Base-by-base conservation (phyloP, 1,140 invertebrate species). In the Bombyx mori region DNA sequence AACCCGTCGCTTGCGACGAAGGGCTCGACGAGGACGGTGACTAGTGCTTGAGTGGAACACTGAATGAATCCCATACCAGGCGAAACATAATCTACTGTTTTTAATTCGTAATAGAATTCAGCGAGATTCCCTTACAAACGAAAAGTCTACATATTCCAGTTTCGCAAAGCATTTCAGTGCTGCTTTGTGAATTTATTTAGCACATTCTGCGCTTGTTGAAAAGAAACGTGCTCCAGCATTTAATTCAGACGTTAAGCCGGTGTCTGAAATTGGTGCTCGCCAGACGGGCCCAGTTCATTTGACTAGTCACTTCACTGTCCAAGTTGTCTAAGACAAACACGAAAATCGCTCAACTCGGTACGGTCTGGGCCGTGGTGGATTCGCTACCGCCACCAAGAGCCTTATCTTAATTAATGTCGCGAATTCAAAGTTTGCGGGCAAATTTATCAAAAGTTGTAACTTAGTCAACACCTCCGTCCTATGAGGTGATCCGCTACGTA, bases 311-410 rank as follows among this genome's bases (percentile, higher is more conserved):
- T 75, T 75, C 71, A 73, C 65, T 77, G 77, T 73, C 71, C 73
- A 79, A 82, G 67, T 84, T 75, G 70, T 69, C 67, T 69, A 73
- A 82, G 73, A 77, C 71, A 80, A 82, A 84, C 77, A 79, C 60
- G 68, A 72, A 5, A 80, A 77, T 73, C 73, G 68, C 65, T 66
- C 64, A 73, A 75, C 64, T 79, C 73, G 56, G 52, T 71, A 57
- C 69, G 67, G 61, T 56, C 57, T 45, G 53, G 50, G 54, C 52
- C 65, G 49, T 57, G 60, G 60, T 62, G 56, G 62, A 65, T 64
- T 62, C 66, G 6, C 7, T 26, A 52, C 58, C 54, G 59, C 60
- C 63, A 55, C 64, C 62, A 68, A 72, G 56, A 64, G 61, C 63
- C 58, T 64, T 73, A 69, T 77, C 71, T 75, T 75, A 77, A 75